Evolutionary conservation across 2,797 vertebrate genomes (phyloP).

Genomic region (Argentina silus): DNA sequence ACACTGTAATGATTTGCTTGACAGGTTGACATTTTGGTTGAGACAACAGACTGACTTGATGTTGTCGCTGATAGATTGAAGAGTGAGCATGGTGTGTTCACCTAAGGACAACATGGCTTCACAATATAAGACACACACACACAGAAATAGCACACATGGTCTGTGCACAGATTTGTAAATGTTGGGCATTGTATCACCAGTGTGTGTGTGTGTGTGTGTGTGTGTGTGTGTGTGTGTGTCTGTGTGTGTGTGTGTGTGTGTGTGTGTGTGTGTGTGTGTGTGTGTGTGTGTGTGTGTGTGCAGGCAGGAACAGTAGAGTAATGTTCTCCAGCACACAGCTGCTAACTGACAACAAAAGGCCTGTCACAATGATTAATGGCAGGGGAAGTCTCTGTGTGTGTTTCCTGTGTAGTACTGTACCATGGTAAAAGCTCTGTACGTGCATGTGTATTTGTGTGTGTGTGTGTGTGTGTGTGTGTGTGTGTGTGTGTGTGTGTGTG

Average conservation of each 20-base stretch:
- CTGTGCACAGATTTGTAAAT: no score
- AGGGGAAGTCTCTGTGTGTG: conserved; percentile 48
- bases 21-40: no score
- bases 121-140: background rate
- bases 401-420: conserved; percentile 47
- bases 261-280: conserved; percentile 12
- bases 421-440: conserved; percentile 15
- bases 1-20: no score
- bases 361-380: conserved; percentile 72
- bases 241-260: conserved; percentile 9
- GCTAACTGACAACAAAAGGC: conserved; percentile 70
- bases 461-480: background rate
- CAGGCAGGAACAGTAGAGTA: conserved; percentile 47
- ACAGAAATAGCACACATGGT: background rate
- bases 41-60: background rate
- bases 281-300: conserved; percentile 25
- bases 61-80: background rate
- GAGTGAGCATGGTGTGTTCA: background rate
- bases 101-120: background rate
- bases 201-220: background rate
- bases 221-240: background rate
- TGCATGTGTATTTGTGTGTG: background rate
- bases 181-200: background rate
- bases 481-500: background rate
- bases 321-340: conserved; percentile 62